These are phyloP conservation scores for Cairina moschata DNA, from an alignment of 2,113 vertebrate genomes.

Conservation along the genomic window DNA sequence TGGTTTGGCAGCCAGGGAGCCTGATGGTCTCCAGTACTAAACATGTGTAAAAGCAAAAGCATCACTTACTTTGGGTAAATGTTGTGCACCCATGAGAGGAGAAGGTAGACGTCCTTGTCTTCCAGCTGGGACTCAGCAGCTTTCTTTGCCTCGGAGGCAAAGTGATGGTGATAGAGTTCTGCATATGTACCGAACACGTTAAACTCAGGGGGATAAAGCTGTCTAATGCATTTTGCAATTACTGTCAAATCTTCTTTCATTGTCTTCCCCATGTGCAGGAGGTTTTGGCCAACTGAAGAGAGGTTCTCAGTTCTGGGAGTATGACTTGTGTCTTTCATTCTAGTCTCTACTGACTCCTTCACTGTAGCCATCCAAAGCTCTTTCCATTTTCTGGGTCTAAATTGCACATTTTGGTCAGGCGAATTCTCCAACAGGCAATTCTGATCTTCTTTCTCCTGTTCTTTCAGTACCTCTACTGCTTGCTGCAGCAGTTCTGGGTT, in stretches of 20 bases:
- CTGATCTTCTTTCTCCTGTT: slow-evolving; percentile 83
- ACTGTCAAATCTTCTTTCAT: slow-evolving; percentile 84
- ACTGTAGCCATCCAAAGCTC: slow-evolving; percentile 74
- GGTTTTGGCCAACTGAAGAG: slow-evolving; percentile 75
- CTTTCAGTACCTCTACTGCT: slow-evolving; percentile 79
- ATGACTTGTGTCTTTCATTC: slow-evolving; percentile 59
- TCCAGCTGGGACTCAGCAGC: slow-evolving; percentile 70
- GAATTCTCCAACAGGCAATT: slow-evolving; percentile 28
- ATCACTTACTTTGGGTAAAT: slow-evolving; percentile 83
- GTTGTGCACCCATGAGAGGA: slow-evolving; percentile 85
- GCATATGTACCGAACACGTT: slow-evolving; percentile 82
- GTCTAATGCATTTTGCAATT: slow-evolving; percentile 75
- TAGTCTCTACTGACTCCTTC: slow-evolving; percentile 64
- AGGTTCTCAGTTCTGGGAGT: slow-evolving; percentile 11
- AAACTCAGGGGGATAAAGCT: slow-evolving; percentile 82
- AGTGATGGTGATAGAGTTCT: slow-evolving; percentile 80
- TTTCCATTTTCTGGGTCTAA: slow-evolving; percentile 80
- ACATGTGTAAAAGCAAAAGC: not conserved
- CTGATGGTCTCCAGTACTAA: not conserved
- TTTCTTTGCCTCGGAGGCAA: slow-evolving; percentile 73
- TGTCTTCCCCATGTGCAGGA: slow-evolving; percentile 80
- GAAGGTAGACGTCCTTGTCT: slow-evolving; percentile 78
- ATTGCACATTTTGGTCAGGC: not conserved
- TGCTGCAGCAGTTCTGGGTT: slow-evolving; percentile 73
- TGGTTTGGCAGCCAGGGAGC: not conserved